Conservation (phyloP, 2,113 vertebrate genomes). For the Halichoerus grypus region DNA sequence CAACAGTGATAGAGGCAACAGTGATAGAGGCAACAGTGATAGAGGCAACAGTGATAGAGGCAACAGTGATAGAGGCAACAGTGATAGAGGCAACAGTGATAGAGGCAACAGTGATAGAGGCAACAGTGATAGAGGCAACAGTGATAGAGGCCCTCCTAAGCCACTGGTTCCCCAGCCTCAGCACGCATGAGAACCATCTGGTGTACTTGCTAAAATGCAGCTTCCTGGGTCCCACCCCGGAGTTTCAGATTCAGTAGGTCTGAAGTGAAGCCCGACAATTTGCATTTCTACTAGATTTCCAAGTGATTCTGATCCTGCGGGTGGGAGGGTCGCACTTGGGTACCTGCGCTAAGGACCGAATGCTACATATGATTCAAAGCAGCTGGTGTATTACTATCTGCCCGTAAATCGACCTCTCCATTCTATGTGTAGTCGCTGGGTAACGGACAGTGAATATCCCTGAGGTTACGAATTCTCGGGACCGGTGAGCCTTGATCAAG, state of each 20-base stretch:
- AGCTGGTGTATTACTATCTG: too few species aligned
- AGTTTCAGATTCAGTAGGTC: background rate
- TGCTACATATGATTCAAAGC: background rate
- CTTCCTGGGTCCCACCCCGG: background rate
- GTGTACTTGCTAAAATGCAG: background rate
- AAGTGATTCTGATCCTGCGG: background rate
- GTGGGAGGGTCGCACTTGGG: background rate
- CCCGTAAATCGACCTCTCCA: background rate
- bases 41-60: too few species aligned
- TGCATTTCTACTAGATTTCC: background rate
- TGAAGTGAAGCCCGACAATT: background rate
- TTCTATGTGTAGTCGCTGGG: accelerated
- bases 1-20: background rate
- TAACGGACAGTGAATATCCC: background rate
- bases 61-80: background rate
- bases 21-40: background rate
- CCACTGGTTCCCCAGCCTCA: background rate
- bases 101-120: background rate
- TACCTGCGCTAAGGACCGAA: background rate
- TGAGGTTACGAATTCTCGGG: background rate
- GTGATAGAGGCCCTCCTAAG: background rate
- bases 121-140: background rate
- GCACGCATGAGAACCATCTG: background rate
- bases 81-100: background rate
- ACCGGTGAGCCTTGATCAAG: background rate